Conservation (phyloP, 92 coral and sea anemone species). For the Epizoanthus scotinus region DNA sequence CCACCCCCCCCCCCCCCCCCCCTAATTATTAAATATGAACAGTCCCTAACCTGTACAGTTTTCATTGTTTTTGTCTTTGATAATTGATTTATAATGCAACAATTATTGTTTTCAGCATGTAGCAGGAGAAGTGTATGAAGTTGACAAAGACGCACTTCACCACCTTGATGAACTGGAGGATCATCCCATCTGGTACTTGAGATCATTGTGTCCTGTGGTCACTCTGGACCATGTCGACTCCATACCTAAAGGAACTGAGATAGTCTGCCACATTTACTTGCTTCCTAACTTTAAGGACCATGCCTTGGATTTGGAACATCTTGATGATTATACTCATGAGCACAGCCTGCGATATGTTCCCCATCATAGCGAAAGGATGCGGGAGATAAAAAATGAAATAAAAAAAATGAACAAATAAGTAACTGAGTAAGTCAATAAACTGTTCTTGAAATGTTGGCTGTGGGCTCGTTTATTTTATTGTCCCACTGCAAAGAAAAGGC, state of each 20-base stretch:
- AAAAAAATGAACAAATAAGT: neutral
- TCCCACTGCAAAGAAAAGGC: too few species aligned
- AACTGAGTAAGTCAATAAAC: neutral
- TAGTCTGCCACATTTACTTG: constrained; percentile 17
- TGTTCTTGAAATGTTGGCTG: too few species aligned
- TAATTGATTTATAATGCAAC: too few species aligned
- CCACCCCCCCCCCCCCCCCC: too few species aligned
- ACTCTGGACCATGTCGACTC: constrained; percentile 9
- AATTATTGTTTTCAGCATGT: constrained; percentile 2
- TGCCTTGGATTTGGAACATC: constrained; percentile 13
- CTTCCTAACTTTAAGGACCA: constrained; percentile 22
- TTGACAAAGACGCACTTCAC: constrained; percentile 17
- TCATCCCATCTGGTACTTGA: constrained; percentile 28
- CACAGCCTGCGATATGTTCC: neutral
- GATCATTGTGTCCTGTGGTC: neutral
- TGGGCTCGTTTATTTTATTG: too few species aligned
- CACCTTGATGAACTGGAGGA: constrained; percentile 17
- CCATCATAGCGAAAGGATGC: neutral
- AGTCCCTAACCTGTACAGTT: too few species aligned
- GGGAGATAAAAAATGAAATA: neutral
- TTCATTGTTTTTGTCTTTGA: too few species aligned
- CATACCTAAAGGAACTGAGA: constrained; percentile 11
- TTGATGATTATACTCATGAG: constrained; percentile 23
- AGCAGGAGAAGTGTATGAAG: constrained; percentile 34
- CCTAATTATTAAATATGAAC: too few species aligned